Evolutionary conservation across 2,888 invertebrate species (phyloP).

Genomic region (Orthosia cruda): DNA sequence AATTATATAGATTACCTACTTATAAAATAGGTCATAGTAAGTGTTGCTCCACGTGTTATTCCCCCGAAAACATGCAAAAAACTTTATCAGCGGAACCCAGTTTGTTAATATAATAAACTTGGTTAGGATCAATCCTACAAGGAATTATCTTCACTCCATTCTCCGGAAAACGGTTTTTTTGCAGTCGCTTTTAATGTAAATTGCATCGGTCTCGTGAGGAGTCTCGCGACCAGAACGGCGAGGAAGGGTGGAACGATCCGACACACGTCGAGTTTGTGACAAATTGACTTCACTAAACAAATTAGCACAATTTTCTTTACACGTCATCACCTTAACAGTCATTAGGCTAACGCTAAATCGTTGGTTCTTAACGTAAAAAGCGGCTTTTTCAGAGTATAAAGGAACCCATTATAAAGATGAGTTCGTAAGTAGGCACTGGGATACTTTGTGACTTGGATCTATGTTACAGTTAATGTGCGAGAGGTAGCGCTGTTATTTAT

Average conservation of each 20-base stretch:
- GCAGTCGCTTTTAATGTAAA: slow-evolving; percentile 80
- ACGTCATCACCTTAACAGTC: slow-evolving; percentile 70
- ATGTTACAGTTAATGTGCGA: slow-evolving; percentile 47
- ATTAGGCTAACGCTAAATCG: slow-evolving; percentile 48
- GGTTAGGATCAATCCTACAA: slow-evolving; percentile 35
- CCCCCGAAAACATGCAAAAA: slow-evolving; percentile 6
- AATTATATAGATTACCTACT: too few species aligned
- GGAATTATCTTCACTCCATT: slow-evolving; percentile 47
- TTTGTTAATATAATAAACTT: slow-evolving; percentile 24
- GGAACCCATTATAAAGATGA: too few species aligned
- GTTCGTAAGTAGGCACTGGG: too few species aligned
- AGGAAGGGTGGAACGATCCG: neutral
- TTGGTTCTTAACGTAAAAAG: too few species aligned
- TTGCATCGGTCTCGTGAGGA: slow-evolving; percentile 79
- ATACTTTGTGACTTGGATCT: too few species aligned
- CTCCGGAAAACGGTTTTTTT: slow-evolving; percentile 66
- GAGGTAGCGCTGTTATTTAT: slow-evolving; percentile 45
- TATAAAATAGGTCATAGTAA: neutral
- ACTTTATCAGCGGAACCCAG: neutral
- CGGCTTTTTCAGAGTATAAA: too few species aligned
- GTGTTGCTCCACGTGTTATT: too few species aligned
- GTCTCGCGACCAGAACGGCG: slow-evolving; percentile 66
- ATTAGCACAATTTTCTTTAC: slow-evolving; percentile 71
- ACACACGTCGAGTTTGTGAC: slow-evolving; percentile 55
- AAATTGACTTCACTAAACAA: slow-evolving; percentile 66